Percentiles rank a stretch among this genome's conserved stretches.
Conservation (phyloP, 2,888 invertebrate species). For the Trachelus tabidus region DNA sequence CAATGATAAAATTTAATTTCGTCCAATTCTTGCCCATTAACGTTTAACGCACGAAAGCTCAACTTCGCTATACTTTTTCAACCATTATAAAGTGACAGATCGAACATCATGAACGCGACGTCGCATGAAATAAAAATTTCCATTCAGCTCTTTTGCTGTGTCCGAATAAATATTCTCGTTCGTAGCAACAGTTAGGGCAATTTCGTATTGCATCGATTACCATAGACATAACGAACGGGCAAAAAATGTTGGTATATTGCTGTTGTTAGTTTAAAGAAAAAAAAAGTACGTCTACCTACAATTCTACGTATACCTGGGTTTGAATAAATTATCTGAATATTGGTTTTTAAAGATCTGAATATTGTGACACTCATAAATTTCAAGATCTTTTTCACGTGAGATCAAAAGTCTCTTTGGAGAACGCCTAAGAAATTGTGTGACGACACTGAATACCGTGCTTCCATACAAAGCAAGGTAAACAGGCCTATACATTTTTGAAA, state of each 20-base stretch:
- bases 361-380: not conserved
- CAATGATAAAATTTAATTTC: constrained; percentile 1
- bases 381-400: not conserved
- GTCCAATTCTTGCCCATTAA: not conserved
- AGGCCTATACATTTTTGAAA: not conserved
- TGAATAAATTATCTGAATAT: not conserved
- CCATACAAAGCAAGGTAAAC: not conserved
- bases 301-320: not conserved
- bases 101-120: too few species aligned
- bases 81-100: too few species aligned
- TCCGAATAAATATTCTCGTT: too few species aligned
- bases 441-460: not conserved
- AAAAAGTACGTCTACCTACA: not conserved
- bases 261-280: not conserved
- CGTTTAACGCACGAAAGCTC: not conserved
- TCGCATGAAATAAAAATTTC: too few species aligned
- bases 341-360: not conserved
- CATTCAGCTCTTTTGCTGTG: too few species aligned
- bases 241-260: too few species aligned
- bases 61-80: too few species aligned
- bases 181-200: too few species aligned
- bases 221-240: too few species aligned
- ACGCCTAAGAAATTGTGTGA: not conserved
- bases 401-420: not conserved
- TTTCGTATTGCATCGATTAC: too few species aligned